Evolutionary conservation across 2,888 invertebrate genomes (phyloP), one percentile per base, ranked within the genome.

Genomic region (Phyto melanocephala): DNA sequence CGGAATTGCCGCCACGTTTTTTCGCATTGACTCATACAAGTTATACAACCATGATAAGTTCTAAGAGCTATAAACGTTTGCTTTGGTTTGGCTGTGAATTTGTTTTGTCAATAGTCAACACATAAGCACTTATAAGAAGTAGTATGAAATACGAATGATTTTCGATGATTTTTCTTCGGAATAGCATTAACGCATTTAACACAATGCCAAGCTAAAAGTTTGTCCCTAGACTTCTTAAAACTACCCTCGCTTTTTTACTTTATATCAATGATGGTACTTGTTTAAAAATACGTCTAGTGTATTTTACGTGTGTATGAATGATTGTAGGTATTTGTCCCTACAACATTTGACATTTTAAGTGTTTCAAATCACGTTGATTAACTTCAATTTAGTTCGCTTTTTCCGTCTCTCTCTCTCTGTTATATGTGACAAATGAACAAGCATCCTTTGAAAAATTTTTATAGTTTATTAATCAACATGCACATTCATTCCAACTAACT

Each of bases 341-440:
- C 15, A 54, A 54, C 15, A 42, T 54, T 58, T 77, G 62, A 72
- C 67, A 28, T 72, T 68, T 81, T 67, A 77, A 81, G 81, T 77
- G 72, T 72, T 62, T 60, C 62, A 37, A 68, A 77, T 68, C 81
- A 72, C 68, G 22, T 77, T 72, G 81, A 81, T 72, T 81, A 77
- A 68, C 62, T 77, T 72, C 28, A 11, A 40, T 2, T 56, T n/a
- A n/a, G n/a, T n/a, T n/a, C n/a, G n/a, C 5, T 40, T 20, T 35
- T 56, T 56, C 28, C 15, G 11, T 15, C 52, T 3, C 5, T 20
- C 54, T 65, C 58, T 22, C 20, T 5, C 28, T 3, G 28, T 28
- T 54, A 20, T 62, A 52, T 68, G n/a, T n/a, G 67, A 62, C 71
- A 81, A 72, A 72, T 68, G 62, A 47, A 63, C 10, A 15, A 50